Evolutionary conservation across 2,888 invertebrate genomes (phyloP), one percentile per base, ranked within the genome.

Genomic region (Nasonia oneida): DNA sequence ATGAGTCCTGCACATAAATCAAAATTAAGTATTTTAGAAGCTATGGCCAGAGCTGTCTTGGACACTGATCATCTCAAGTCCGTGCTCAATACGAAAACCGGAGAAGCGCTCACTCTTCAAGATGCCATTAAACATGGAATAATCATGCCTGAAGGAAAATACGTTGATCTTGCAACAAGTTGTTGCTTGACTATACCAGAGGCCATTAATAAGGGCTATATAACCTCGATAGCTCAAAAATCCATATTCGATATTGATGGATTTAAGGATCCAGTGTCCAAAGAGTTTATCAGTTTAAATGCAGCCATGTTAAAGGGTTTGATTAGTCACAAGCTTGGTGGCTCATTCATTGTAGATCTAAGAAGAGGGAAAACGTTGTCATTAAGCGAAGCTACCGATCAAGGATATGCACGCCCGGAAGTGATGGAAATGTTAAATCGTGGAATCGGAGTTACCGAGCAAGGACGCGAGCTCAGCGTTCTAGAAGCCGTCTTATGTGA

Each of bases 181-280:
- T 96, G 97, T 93, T 94, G 96, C 23, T 95, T 97, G 87, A 95
- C 96, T 37, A 95, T 99, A 87, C 95, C 96, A 29, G 98, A 98
- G 92, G 99, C 99, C 0, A 97, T 98, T 23, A 96, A 97, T 91
- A 96, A 97, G 86, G 99, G 99, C 88, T 95, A 98, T 74, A 97
- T 99, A 85, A 97, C 97, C 42, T 98, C 98, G 1, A 97, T 98
- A 33, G 96, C 97, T 6, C 97, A 97, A 92, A 97, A 97, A 93
- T 97, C 97, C 2, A 97, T 98, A 89, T 98, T 98, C 92, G 97
- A 98, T 93, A 97, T 99, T 87, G 98, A 98, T 90, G 98, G 97
- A 83, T 97, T 98, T 92, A 97, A 96, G 91, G 97, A 98, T 93
- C 96, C 97, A 0, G 95, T 96, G 90, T 96, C 96, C 78, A 96